Conservation (phyloP, 2,113 vertebrate genomes). For the Platysteira castanea region DNA sequence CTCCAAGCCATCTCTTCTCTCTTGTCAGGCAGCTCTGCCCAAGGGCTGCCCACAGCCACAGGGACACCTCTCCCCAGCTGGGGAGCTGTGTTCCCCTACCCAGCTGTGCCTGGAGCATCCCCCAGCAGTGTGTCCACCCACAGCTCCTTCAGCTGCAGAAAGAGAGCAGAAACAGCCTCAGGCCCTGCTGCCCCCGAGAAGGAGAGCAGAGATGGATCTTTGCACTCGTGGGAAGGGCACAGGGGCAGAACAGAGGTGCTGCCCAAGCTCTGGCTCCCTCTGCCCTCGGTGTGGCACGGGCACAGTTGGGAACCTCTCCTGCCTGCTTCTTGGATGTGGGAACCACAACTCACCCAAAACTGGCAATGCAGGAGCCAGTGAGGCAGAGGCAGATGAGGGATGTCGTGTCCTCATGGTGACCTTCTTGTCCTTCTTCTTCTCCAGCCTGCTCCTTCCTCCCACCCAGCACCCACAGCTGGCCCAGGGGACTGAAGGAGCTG, state of each 20-base stretch:
- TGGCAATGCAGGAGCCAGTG: neutral
- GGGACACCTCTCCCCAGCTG: neutral
- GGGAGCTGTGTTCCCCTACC: neutral
- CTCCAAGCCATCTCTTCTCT: neutral
- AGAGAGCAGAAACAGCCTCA: neutral
- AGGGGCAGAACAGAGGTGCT: neutral
- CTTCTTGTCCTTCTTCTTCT: neutral
- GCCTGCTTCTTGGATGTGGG: neutral
- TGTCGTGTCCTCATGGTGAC: neutral
- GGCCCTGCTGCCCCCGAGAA: neutral
- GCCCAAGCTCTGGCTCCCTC: neutral
- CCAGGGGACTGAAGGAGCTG: neutral
- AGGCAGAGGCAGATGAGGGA: neutral
- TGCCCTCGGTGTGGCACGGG: neutral
- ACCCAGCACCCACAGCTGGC: neutral
- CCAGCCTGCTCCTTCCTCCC: neutral
- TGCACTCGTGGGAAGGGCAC: rapidly evolving
- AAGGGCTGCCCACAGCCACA: neutral
- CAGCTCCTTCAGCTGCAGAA: neutral
- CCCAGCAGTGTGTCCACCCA: neutral
- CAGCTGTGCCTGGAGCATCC: neutral
- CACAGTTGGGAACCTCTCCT: neutral
- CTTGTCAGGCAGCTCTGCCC: neutral
- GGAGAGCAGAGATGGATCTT: neutral
- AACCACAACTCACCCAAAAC: rapidly evolving